Base-by-base conservation (phyloP, 2,113 vertebrate species). In the Eulemur rufifrons region DNA sequence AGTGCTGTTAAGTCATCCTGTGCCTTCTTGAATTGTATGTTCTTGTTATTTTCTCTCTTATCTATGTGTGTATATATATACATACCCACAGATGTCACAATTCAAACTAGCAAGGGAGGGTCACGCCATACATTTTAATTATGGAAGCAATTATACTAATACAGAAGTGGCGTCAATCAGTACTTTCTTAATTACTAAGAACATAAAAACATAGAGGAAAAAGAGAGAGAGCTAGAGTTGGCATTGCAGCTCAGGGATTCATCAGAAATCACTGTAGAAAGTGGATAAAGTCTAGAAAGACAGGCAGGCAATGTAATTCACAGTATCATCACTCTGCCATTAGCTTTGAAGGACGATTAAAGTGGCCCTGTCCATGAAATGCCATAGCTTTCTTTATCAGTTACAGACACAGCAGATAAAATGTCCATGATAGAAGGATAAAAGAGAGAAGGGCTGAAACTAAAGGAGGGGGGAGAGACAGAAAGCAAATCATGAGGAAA, bases 361-460 rank as follows among this genome's bases (percentile, higher is more conserved):
- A 92, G n/a, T 81, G 63, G 34, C 5, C 87, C n/a, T 95, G 21
- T 54, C 27, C 47, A 34, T 84, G 92, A 96, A 92, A 71, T 87
- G 21, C 13, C 47, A 3, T 89, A 54, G n/a, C 27, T 93, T 74
- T 83, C 25, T 89, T 96, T 96, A 95, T 84, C 95, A 80, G 78
- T 80, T 92, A 39, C 59, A 96, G 87, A 81, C 59, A 71, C 4
- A 80, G 64, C 45, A 81, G 90, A 95, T 81, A 89, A 94, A 96
- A 86, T 54, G 61, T 82, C 13, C 15, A 37, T 8, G 64, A 86
- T 73, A 63, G n/a, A 89, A 92, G 27, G 29, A 86, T 80, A 81
- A 86, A 88, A 94, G 21, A 74, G 3, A 73, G 34, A 88, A 63
- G 3, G 29, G 50, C 10, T 82, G 11, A 61, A 64, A 23, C 0